Base-by-base conservation (phyloP, 1,140 invertebrate species). In the Mesaphorura yosii region DNA sequence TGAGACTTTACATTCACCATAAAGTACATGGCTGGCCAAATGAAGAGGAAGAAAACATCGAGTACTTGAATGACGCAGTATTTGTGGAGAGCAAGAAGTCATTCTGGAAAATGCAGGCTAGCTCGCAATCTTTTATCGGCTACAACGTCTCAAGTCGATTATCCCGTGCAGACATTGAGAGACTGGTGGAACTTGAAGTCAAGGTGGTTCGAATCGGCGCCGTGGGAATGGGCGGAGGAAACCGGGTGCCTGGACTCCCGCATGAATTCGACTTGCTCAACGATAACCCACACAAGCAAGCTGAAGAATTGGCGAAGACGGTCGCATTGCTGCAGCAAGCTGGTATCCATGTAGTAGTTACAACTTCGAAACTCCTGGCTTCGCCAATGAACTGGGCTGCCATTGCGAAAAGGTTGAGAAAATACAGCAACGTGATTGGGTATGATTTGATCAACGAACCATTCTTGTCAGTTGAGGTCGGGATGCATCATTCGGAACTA, bases 361-460 rank as follows among this genome's bases (percentile, higher is more conserved):
- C 55, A n/a, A 17, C 53, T 41, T 46, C 49, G 3, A 26, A 42
- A 12, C 1, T 46, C 2, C 12, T 57, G 4, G 51, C 37, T 15
- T 25, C 50, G 22, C 14, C 10, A 0, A 1, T 29, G 23, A 52
- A 5, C 15, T 57, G 55, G 55, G 37, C 27, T 19, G 26, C 17
- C 7, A 57, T 57, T 38, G 55, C 55, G 1, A 5, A 3, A 3
- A 34, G 39, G 14, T 48, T 57, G 14, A 39, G 14, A n/a, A 6
- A 25, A 7, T 25, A 20, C 4, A 15, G 12, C 1, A 28, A 22
- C 25, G 27, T 57, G 1, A 34, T 57, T 15, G 55, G 55, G 0
- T 57, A 57, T 49, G 55, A 57, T 38, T 19, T 57, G n/a, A 53
- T 57, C n/a, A 57, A 57, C 44, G 55, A 57, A 34, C 55, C 55